Conservation (phyloP, 2,113 vertebrate genomes). For the Sapajus apella region DNA sequence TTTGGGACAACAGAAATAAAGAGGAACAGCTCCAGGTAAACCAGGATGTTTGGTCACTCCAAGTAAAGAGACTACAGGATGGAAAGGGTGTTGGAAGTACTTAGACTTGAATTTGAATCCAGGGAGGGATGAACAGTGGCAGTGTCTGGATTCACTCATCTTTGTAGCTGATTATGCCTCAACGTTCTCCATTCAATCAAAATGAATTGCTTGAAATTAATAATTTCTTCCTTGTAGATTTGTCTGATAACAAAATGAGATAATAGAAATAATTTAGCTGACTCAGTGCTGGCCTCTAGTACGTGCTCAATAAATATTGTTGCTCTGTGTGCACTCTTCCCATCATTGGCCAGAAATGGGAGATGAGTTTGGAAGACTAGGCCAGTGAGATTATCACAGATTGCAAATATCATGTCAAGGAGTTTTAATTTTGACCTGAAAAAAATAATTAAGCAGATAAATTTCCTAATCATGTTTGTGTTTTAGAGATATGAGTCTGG, state of each 20-base stretch:
- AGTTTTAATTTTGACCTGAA: conserved; percentile 15
- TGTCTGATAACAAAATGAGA: background rate
- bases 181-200: background rate
- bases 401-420: background rate
- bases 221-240: background rate
- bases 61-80: background rate
- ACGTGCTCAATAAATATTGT: background rate
- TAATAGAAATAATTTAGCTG: background rate
- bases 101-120: background rate
- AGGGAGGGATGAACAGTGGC: background rate
- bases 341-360: background rate
- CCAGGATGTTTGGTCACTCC: background rate
- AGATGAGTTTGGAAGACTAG: background rate
- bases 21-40: background rate
- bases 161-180: background rate
- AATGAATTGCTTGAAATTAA: background rate
- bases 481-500: background rate
- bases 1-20: background rate
- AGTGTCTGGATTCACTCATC: background rate
- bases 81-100: background rate
- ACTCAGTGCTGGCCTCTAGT: background rate
- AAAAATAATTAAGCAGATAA: background rate
- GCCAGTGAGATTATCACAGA: background rate
- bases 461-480: background rate
- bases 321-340: background rate